Evolutionary conservation across 2,113 vertebrate species (phyloP).

Genomic region (Scortum barcoo): DNA sequence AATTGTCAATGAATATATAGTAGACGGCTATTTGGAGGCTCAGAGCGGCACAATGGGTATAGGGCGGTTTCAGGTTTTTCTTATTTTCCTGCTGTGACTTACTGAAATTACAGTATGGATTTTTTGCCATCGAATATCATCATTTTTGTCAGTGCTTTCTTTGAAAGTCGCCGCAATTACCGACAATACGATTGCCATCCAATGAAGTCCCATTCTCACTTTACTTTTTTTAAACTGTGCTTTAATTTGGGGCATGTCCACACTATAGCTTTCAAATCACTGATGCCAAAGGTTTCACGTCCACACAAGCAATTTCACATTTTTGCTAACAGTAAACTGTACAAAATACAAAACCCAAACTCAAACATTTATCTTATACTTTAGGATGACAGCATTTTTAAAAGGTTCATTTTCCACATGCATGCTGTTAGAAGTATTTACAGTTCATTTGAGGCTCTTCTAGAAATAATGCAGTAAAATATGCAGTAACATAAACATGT

Average conservation of each 20-base stretch:
- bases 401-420: not conserved
- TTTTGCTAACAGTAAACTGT: not conserved
- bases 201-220: not conserved
- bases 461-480: not conserved
- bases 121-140: not conserved
- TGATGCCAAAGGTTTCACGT: not conserved
- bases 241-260: not conserved
- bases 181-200: not conserved
- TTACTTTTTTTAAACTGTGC: not conserved
- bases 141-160: not conserved
- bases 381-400: not conserved
- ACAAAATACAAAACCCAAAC: not conserved
- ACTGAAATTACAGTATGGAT: conserved; percentile 6
- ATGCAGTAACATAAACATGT: not conserved
- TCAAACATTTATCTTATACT: too few species aligned
- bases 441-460: not conserved
- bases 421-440: not conserved
- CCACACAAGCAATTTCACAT: not conserved
- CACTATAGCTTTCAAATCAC: not conserved
- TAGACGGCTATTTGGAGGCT: not conserved
- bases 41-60: not conserved
- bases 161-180: not conserved
- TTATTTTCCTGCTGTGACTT: conserved; percentile 15
- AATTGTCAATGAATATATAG: conserved; percentile 38
- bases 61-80: not conserved